Evolutionary conservation across 2,888 invertebrate genomes (phyloP).

Genomic region (Drosophila eohydei): DNA sequence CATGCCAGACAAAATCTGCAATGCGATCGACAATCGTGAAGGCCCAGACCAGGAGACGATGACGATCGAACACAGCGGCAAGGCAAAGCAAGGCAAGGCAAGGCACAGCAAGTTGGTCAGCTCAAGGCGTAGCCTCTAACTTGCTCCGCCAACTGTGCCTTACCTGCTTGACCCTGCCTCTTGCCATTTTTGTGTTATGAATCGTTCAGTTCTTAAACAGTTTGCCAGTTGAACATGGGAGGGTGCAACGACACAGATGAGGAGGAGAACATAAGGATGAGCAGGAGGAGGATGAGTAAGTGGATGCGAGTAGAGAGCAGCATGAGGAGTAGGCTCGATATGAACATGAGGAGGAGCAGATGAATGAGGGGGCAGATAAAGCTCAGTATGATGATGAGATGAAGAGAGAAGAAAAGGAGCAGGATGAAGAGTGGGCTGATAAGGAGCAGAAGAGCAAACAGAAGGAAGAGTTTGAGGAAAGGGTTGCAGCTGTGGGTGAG

Average conservation of each 20-base stretch:
- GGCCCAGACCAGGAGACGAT: slow-evolving; percentile 38
- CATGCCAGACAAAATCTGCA: slow-evolving; percentile 61
- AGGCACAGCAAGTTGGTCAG: slow-evolving; percentile 2
- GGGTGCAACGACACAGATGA: slow-evolving; percentile 45
- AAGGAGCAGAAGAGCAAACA: neutral
- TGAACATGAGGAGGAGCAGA: neutral
- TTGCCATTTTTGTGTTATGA: slow-evolving; percentile 71
- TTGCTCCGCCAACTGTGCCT: neutral
- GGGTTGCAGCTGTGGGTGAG: neutral
- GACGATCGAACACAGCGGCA: slow-evolving; percentile 39
- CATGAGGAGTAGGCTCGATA: neutral
- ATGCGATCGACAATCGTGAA: slow-evolving; percentile 64
- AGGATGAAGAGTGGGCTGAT: neutral
- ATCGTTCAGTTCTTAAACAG: slow-evolving; percentile 67
- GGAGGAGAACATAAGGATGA: neutral
- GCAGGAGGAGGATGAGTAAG: neutral
- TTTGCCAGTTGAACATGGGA: slow-evolving; percentile 56
- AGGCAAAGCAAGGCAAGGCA: neutral
- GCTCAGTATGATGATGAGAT: neutral
- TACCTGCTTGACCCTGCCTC: slow-evolving; percentile 13
- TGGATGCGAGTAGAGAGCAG: neutral
- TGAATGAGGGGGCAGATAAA: neutral
- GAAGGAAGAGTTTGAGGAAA: neutral
- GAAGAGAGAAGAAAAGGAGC: neutral
- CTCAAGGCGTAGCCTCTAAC: slow-evolving; percentile 41